These are phyloP conservation scores for Cryptoleucopteryx plumbea DNA, from an alignment of 2,113 vertebrate species.

Conservation along the genomic window DNA sequence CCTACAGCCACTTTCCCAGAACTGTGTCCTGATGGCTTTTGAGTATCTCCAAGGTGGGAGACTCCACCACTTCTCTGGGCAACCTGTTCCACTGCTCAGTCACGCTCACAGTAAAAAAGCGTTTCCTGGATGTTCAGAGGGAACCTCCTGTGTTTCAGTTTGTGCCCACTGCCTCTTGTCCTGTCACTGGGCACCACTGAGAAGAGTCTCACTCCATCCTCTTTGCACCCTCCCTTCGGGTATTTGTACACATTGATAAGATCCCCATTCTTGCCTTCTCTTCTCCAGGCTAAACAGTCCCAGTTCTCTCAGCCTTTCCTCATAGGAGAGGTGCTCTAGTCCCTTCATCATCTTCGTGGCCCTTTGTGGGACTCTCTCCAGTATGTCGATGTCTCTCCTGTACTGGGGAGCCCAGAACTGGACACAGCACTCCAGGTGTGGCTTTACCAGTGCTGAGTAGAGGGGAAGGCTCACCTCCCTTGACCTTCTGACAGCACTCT, in stretches of 20 bases:
- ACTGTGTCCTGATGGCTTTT: background rate
- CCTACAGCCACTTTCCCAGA: background rate
- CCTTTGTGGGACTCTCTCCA: background rate
- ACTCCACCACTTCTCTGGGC: background rate
- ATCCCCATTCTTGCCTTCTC: background rate
- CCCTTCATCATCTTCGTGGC: background rate
- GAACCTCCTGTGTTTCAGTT: background rate
- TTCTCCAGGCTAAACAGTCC: background rate
- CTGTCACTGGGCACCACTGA: background rate
- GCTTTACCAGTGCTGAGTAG: background rate
- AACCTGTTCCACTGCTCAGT: background rate
- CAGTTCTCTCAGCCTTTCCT: background rate
- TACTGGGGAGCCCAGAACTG: background rate
- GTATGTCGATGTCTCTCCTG: background rate
- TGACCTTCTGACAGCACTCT: rapidly evolving
- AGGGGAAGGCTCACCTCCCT: background rate
- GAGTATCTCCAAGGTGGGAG: background rate
- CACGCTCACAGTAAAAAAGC: background rate
- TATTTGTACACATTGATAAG: background rate
- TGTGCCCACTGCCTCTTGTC: background rate
- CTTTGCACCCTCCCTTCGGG: background rate
- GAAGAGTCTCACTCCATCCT: background rate
- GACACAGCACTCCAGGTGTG: background rate
- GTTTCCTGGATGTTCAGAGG: background rate
- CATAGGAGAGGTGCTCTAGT: background rate